Conservation (phyloP, 2,888 invertebrate species). For the Siphonodentalium dalli region DNA sequence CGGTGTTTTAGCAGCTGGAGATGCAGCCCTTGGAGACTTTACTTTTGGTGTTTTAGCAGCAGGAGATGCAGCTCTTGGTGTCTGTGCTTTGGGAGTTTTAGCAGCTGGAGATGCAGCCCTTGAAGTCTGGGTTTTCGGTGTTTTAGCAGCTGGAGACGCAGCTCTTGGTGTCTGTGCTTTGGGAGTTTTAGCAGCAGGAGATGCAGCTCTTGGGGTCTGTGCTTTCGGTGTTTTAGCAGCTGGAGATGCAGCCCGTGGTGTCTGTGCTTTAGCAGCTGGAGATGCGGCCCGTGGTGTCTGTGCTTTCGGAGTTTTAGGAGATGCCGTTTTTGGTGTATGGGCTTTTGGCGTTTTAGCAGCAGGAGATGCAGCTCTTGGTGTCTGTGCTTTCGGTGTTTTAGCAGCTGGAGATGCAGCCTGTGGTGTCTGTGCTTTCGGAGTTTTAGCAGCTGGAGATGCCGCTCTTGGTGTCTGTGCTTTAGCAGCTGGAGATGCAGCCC, state of each 20-base stretch:
- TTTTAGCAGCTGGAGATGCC: background rate
- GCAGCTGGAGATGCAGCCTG: background rate
- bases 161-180: conserved; percentile 3
- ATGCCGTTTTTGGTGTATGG: conserved; percentile 6
- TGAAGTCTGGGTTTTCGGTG: conserved; percentile 8
- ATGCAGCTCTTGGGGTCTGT: conserved; percentile 20
- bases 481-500: background rate
- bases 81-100: conserved; percentile 2
- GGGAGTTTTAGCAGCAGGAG: conserved; percentile 10
- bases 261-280: background rate
- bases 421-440: background rate
- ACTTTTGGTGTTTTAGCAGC: too few relatives aligned
- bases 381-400: background rate
- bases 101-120: conserved; percentile 4
- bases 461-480: background rate
- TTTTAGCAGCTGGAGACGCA: background rate
- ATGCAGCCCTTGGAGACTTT: too few relatives aligned
- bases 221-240: conserved; percentile 5
- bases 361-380: background rate
- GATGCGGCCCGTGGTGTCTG: background rate
- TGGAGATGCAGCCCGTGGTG: background rate
- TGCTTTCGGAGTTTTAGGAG: too few relatives aligned
- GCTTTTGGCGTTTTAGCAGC: conserved; percentile 7
- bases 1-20: too few relatives aligned
- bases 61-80: too few relatives aligned